Evolutionary conservation across 2,888 invertebrate genomes (phyloP), one percentile per base, ranked within the genome.

Genomic region (Mesochorus sp.): DNA sequence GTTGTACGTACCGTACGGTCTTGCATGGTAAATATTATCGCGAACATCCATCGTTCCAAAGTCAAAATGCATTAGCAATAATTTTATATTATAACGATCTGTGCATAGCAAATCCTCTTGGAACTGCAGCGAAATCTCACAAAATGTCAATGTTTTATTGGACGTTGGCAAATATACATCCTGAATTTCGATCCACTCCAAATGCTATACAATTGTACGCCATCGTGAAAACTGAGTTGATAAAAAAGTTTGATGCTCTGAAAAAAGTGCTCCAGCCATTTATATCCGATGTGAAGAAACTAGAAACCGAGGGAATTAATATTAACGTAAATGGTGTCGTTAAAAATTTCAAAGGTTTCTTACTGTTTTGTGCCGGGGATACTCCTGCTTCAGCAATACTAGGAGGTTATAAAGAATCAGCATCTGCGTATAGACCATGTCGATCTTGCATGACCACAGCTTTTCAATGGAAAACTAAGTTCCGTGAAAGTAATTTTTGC

Each of bases 81-180:
- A 81, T 84, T 28, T 26, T 85, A 0, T 85, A 85, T 51, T 76
- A 77, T 34, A 84, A 84, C 51, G 78, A 81, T 2, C 49, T 84
- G 21, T 81, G 81, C 24, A 67, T 84, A 4, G 73, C 80, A 0
- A 84, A 83, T 76, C 81, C 82, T 10, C 44, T 83, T 5, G 81
- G 82, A 19, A 8, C 68, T 8, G 76, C 59, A 19, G 75, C 81
- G 6, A 75, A 68, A 57, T 71, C 47, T 47, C 64, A 85, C 31
- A 82, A 82, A 71, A 47, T 85, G 21, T 64, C 78, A 5, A 81
- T 80, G 71, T 80, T 85, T 42, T 85, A 84, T 68, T 82, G 82
- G 79, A 76, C 73, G 5, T 12, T 84, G 1, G 82, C 67, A 14
- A 84, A 84, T 71, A 74, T 82, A 21, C 39, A 78, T 53, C 80